These are phyloP conservation scores for Dorcus hopei DNA, from an alignment of 2,888 invertebrate species.

Conservation along the genomic window DNA sequence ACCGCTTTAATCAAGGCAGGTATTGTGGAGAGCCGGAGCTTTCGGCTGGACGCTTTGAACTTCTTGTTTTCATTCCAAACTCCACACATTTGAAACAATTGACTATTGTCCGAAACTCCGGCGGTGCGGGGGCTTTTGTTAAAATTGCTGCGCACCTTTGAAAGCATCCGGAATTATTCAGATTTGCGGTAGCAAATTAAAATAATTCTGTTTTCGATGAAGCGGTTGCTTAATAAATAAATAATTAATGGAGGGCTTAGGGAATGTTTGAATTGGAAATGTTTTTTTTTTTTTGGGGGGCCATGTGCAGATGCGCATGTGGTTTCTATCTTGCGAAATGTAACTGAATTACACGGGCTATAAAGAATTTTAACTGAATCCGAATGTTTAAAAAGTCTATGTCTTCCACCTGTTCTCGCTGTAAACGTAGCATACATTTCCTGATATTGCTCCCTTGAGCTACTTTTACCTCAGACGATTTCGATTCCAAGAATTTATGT, in stretches of 20 bases:
- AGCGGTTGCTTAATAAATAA: too few relatives aligned
- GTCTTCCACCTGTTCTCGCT: slow-evolving; percentile 43
- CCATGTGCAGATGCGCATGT: slow-evolving; percentile 13
- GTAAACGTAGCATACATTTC: slow-evolving; percentile 8
- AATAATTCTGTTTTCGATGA: too few relatives aligned
- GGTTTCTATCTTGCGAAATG: slow-evolving; percentile 21
- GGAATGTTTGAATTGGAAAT: background rate
- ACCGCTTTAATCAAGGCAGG: slow-evolving; percentile 2
- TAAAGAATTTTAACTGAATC: slow-evolving; percentile 43
- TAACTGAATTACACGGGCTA: slow-evolving; percentile 32
- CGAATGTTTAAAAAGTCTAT: slow-evolving; percentile 41
- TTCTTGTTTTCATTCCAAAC: background rate
- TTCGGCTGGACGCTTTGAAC: slow-evolving; percentile 1
- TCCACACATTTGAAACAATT: slow-evolving; percentile 17
- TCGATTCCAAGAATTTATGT: slow-evolving; percentile 20
- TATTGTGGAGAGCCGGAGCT: slow-evolving; percentile 1
- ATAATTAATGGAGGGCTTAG: too few relatives aligned
- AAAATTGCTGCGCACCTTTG: background rate
- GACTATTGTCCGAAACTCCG: slow-evolving; percentile 23
- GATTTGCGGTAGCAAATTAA: too few relatives aligned
- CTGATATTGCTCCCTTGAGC: slow-evolving; percentile 14
- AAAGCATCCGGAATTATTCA: too few relatives aligned
- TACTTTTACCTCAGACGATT: slow-evolving; percentile 24
- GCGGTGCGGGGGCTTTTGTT: slow-evolving; percentile 15
- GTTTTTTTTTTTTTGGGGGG: background rate